Evolutionary conservation across 64 coral and sea anemone species (phyloP), one percentile per base, ranked within the genome.

Genomic region (Pocillopora damicornis): DNA sequence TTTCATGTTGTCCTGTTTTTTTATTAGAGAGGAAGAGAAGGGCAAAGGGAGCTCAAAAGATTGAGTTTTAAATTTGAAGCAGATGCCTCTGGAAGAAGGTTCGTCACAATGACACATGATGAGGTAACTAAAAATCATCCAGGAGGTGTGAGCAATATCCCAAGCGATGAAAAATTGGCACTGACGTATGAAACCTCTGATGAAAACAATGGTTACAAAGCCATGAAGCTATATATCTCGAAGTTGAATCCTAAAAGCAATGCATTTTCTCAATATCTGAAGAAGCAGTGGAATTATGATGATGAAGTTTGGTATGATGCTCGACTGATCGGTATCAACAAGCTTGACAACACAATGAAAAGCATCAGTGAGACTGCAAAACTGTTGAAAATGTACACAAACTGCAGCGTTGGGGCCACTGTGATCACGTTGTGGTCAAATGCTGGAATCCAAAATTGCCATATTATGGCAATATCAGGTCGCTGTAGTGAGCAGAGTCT

Each of bases 291-390:
- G 42, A 51, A 51, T 51, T 51, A 51, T 51, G 42, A 51, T 7
- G 42, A 51, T 51, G 7, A 51, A 51, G 68, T 87, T 4, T 88
- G 86, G 86, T 88, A 22, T 30, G 74, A 88, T 11, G 76, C 75
- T 45, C 37, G 60, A 22, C 73, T 45, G 5, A 17, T 77, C 11
- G 74, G 86, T 60, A 59, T 60, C 7, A 88, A 88, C 73, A 78
- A 88, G 22, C 86, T 88, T 1, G 73, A 20, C 13, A 37, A 37
- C 17, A 88, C 76, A 56, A 88, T 88, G 86, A 88, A 88, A 26
- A 73, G 76, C 15, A 76, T 88, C 22, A 88, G 86, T 42, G 13
- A 22, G 30, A 59, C 4, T 61, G 86, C 86, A 13, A 57, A 88
- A 13, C 26, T 88, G 2, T 88, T 73, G 4, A 23, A 45, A 15